Evolutionary conservation across 2,797 vertebrate species (phyloP), one percentile per base, ranked within the genome.

Genomic region (Merluccius polli): DNA sequence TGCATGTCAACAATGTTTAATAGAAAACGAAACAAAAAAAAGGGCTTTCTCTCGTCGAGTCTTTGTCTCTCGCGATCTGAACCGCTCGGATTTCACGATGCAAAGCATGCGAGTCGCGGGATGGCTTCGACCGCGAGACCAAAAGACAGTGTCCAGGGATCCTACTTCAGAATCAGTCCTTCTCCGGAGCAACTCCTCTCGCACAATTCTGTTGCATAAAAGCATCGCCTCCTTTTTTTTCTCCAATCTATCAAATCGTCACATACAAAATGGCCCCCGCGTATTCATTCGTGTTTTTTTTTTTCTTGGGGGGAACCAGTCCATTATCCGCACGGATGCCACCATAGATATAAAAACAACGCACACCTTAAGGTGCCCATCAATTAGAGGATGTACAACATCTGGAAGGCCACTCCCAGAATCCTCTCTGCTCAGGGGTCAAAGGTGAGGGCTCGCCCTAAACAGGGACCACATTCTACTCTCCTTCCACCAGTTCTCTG

Each of bases 191-290:
- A 5, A 0, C 12, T 80, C 65, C 18, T 73, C 74, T 30, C 0
- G 18, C 77, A 84, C 76, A 80, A 27, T 52, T 65, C 74, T 59
- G 83, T 68, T 27, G 21, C 44, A 44, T 75, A 74, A 82, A 80
- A 78, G 69, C 75, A 77, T 31, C 52, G 59, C 68, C 21, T 63
- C 48, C 9, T 27, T 5, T 24, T 63, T n/a, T 52, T 52, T 21
- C 21, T 27, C 72, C 75, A 8, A 77, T 77, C 85, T 78, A 72
- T 73, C 72, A 85, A 86, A 83, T 71, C 80, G 74, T 78, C 86
- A 79, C 65, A 73, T 91, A 91, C 81, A 89, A 90, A 92, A 90
- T 84, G 88, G 85, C 83, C 86, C 86, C 88, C 77, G 59, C 44
- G 67, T 71, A 82, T 68, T n/a, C n/a, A n/a, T n/a, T n/a, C n/a